Evolutionary conservation across 2,888 invertebrate species (phyloP), one percentile per base, ranked within the genome.

Genomic region (Selenia dentaria): DNA sequence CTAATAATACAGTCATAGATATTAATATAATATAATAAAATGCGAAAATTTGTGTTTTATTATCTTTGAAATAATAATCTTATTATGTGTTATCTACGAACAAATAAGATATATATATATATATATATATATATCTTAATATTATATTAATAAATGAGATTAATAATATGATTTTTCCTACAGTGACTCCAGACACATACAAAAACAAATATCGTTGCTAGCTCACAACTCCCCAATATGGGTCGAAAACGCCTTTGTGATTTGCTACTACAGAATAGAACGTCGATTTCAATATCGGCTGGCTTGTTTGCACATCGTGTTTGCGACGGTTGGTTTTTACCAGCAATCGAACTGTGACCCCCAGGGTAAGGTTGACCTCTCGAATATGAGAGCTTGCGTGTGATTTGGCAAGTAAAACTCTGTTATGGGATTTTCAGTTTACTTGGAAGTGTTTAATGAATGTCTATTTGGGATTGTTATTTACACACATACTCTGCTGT

Each of bases 211-310:
- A 2, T 6, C 11, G 24, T 5, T 1, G n/a, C 9, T 37, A 11
- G 18, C 13, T 36, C 13, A 18, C 6, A 22, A 16, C 12, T 13
- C 13, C n/a, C 13, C 9, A 25, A 27, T 35, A 38, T n/a, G 27
- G 24, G 24, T 28, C 32, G n/a, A 41, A 34, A 36, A 35, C 22
- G 16, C 32, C 34, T 18, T 38, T 44, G 33, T 34, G 31, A 33
- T 36, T 39, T 36, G 24, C 36, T 37, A 28, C 38, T 32, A 29
- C 27, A 25, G 25, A 25, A 25, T 6, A 31, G 8, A 47, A 6
- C 43, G 26, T 43, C 33, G 54, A 63, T 66, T 70, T 70, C 54
- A 62, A 70, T 66, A 59, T 64, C 60, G 44, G 38, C 46, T 43
- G 20, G 37, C 43, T 48, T 52, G 59, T 63, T 64, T 58, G 52